Base-by-base conservation (phyloP, 2,888 invertebrate genomes). In the Drosophila stalkeri region DNA sequence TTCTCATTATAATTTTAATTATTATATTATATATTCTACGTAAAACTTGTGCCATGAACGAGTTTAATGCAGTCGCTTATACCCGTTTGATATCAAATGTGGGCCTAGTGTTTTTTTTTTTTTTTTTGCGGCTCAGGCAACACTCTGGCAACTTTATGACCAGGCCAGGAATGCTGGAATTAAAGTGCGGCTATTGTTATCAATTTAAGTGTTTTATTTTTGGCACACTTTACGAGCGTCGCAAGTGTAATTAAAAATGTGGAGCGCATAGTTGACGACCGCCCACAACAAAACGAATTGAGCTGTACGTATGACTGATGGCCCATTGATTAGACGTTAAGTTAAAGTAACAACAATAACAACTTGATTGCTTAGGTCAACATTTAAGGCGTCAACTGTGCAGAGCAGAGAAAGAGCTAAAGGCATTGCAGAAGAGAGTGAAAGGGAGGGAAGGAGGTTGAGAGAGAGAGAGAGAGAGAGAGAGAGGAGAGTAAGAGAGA, bases 381-480 rank as follows among this genome's bases (percentile, higher is more conserved):
- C 63, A 78, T 57, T 65, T 62, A 39, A 72, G 81, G 72, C 77
- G 77, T 80, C 80, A 80, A 43, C 67, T 65, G 77, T 52, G 47
- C 39, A 51, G 49, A 75, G n/a, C n/a, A n/a, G 69, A 41, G 31
- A 14, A 39, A 37, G 31, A 31, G 56, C 31, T 12, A n/a, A 12
- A 49, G n/a, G 1, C 5, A 31, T 1, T 11, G 47, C 12, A 2
- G 2, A 23, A 14, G n/a, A 9, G 3, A 18, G 23, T 2, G 23
- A 11, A 16, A 23, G 37, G 39, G 41, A 41, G 41, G 41, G 55
- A 2, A 18, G 8, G 31, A 37, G 14, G 14, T 12, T 12, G 43
- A 2, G 35, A 11, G 43, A 20, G 16, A n/a, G 18, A 12, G 18
- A 2, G 16, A 44, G 44, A 57, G 33, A 2, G 8, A 16, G 23